Base-by-base conservation (phyloP, 2,888 invertebrate species). In the Agrotis clavis region DNA sequence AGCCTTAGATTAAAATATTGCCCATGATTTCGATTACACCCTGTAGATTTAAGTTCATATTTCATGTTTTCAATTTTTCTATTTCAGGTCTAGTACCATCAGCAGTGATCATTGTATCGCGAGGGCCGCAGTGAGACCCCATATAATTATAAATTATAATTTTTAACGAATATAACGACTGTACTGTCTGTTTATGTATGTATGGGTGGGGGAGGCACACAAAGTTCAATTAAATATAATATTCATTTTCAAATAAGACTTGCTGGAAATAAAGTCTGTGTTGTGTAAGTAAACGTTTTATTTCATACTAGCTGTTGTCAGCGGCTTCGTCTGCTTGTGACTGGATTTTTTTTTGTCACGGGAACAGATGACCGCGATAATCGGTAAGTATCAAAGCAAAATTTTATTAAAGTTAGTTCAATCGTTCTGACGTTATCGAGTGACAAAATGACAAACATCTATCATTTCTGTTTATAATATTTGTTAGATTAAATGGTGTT, bases 81-180 rank as follows among this genome's bases (percentile, higher is more conserved):
- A 73, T 97, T 97, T 59, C 95, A 97, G 98, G 98, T 90, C 94
- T 99, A 89, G 98, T 98, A 63, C 99, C 99, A 41, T 98, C 98
- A 51, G 98, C 98, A 66, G 98, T 98, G 51, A 95, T 98, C 64
- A 98, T 98, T 87, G 97, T 98, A 56, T 97, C 98, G 71, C 97
- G 97, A 92, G 94, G 97, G 9, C 83, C 86, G 74, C 87, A 87
- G 69, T 89, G 87, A 81, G 51, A 21, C 63, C 51, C 51, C 41
- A 57, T 68, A 53, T 67, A 57, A 65, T 18, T 57, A 41, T 53
- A 68, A 71, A 21, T 67, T 66, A 60, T 62, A 68, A 53, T 62
- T 47, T 51, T 16, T 61, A 45, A 67, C 41, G 67, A 57, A 21
- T 48, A 57, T 54, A 53, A 51, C 35, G 82, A 70, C 56, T 67